Conservation (phyloP, 2,888 invertebrate species). For the Portevinia maculata region DNA sequence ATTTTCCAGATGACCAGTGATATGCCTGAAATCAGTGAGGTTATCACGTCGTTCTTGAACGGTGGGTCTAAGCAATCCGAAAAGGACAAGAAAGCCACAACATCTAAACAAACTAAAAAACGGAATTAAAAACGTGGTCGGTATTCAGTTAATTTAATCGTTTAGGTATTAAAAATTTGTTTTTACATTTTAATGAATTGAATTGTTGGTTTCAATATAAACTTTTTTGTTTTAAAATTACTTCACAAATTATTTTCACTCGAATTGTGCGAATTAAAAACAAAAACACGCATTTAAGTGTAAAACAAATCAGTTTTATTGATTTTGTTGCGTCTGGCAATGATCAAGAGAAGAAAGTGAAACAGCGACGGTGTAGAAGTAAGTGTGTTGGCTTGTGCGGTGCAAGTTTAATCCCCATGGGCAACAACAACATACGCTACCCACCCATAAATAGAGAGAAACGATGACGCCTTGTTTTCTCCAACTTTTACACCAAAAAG, state of each 20-base stretch:
- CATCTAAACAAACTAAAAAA: slow-evolving; percentile 81
- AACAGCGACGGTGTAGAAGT: too few species aligned
- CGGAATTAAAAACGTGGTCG: slow-evolving; percentile 79
- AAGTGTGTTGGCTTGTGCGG: too few species aligned
- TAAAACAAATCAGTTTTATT: too few species aligned
- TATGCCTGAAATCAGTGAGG: slow-evolving; percentile 97
- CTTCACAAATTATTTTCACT: neutral
- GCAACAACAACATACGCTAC: too few species aligned
- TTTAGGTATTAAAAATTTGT: slow-evolving; percentile 43
- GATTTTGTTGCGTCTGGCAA: too few species aligned
- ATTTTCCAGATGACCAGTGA: slow-evolving; percentile 91
- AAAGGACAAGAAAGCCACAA: slow-evolving; percentile 80
- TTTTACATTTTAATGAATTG: slow-evolving; percentile 20
- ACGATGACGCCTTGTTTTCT: too few species aligned
- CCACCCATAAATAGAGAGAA: too few species aligned
- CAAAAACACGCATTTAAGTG: too few species aligned
- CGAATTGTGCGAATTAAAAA: too few species aligned
- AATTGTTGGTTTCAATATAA: slow-evolving; percentile 5
- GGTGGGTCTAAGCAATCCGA: slow-evolving; percentile 85
- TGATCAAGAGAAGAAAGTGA: too few species aligned
- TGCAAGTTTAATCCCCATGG: too few species aligned
- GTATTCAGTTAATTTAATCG: slow-evolving; percentile 41
- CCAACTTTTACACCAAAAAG: too few species aligned
- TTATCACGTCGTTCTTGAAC: slow-evolving; percentile 93
- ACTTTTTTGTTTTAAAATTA: slow-evolving; percentile 15